Base-by-base conservation (phyloP, 2,888 invertebrate species). In the Agonopterix alstromeriana region DNA sequence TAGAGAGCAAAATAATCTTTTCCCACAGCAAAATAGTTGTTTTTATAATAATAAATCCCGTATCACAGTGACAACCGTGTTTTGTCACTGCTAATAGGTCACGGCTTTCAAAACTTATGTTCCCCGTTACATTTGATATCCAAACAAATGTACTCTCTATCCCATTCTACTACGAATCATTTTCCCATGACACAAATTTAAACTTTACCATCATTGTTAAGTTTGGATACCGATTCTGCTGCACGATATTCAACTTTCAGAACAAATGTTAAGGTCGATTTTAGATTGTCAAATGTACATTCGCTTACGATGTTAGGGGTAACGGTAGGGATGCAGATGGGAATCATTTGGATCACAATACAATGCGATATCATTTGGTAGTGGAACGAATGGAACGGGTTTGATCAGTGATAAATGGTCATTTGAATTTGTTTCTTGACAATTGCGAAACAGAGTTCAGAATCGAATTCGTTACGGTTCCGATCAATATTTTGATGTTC, bases 61-160 rank as follows among this genome's bases (percentile, higher is more conserved):
- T 60, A 77, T 82, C 80, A 78, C 63, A 74, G 60, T 82, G 82
- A 83, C 84, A 84, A 74, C 77, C 84, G 80, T 83, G 78, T 77
- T 80, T 74, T 82, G 80, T 80, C 79, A 78, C 60, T 77, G 76
- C 71, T 82, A 82, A 81, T 82, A 80, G 79, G 77, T 72, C 65
- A 73, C 75, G 74, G 74, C 68, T 77, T 72, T 77, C 70, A 68
- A 75, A 78, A 73, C 71, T 59, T 75, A 71, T 74, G 77, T 67
- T 70, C 69, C 57, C 61, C 59, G 58, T 67, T 55, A 47, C 56
- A 36, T 11, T 53, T 52, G 7, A 27, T 27, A 0, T 27, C 27
- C 27, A 27, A 27, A 27, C 27, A 27, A 27, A 27, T 27, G 27
- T 27, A 27, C 27, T 27, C 27, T 7, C 27, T 27, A 27, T 27